Evolutionary conservation across 2,888 invertebrate species (phyloP), one percentile per base, ranked within the genome.

Genomic region (Euplagia quadripunctaria): DNA sequence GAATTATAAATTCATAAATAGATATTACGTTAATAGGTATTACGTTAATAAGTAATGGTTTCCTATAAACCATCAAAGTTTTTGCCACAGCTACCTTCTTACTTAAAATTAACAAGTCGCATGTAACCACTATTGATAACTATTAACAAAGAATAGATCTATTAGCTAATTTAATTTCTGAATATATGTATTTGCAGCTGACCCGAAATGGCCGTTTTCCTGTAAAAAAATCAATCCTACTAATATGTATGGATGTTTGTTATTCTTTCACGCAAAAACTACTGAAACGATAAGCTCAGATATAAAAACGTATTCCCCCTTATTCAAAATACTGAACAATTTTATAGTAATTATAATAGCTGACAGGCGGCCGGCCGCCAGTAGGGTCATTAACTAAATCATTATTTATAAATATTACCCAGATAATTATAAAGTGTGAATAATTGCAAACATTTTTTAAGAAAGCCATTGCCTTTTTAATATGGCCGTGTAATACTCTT

Each of bases 381-480:
- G 0, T 65, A 72, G 76, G 77, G 83, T 74, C 76, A 79, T 79
- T 81, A 82, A 63, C 67, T 70, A 80, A 80, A 79, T 61, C 67
- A 67, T 82, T 64, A 68, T 81, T 80, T 63, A 72, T 8, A 68
- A 71, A 75, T 68, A 16, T 7, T 77, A 83, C 42, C 79, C 79
- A 70, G 61, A 68, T 52, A 72, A 73, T 69, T 69, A 74, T 43
- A 71, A 75, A 74, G 72, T 64, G 8, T 65, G 61, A 51, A 52
- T 55, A 73, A 68, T 68, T 43, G 17, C 11, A 64, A 20, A 4
- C 12, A 71, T 72, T 73, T 68, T 9, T 51, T 5, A 51, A 70
- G 52, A 63, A 42, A 71, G 43, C 42, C 41, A 63, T 68, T 78
- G 79, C 79, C 84, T 85, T 75, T 85, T 75, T 67, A 81, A 89